phyloP scores from a whole-genome alignment of 2,113 vertebrate genomes.

The human (Homo sapiens) region GRCh38 chr6:133131001-133131500 shows the following conservation, averaged over 20 bases:
- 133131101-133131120: background rate
- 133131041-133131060: slow-evolving; percentile 50
- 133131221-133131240: background rate
- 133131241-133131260: background rate
- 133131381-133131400: background rate
- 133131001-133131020: slow-evolving; percentile 43
- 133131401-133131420: background rate
- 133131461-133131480: background rate
- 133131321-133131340: background rate
- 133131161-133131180: rapidly evolving
- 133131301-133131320: rapidly evolving
- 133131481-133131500: background rate
- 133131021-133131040: slow-evolving; percentile 45
- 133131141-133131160: background rate
- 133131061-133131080: background rate
- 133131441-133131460: background rate
- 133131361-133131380: rapidly evolving
- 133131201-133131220: too few species aligned
- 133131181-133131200: background rate
- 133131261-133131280: background rate
- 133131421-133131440: background rate
- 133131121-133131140: background rate
- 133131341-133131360: background rate
- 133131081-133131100: background rate
- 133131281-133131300: background rate